These are phyloP conservation scores for Poeciliopsis turrubarensis DNA, from an alignment of 2,113 vertebrate species.

Conservation along the genomic window DNA sequence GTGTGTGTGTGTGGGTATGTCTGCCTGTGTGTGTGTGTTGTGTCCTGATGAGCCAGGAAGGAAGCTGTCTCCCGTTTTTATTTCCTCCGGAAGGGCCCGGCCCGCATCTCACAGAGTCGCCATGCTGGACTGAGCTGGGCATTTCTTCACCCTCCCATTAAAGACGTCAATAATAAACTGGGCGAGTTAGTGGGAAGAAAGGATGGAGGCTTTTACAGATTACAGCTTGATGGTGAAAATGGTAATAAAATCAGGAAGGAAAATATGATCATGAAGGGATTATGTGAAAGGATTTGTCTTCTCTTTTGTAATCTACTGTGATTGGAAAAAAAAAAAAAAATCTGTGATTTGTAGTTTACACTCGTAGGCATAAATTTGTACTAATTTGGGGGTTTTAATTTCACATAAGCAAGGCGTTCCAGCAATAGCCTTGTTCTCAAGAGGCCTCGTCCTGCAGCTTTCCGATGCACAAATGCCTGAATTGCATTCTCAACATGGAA, in stretches of 20 bases:
- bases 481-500: background rate
- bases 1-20: too few species aligned
- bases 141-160: constrained; percentile 79
- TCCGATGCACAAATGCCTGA: background rate
- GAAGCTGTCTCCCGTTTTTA: constrained; percentile 92
- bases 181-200: constrained; percentile 21
- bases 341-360: background rate
- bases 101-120: constrained; percentile 79
- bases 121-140: constrained; percentile 53
- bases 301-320: background rate
- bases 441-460: background rate
- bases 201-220: constrained; percentile 15
- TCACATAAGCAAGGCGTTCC: too few species aligned
- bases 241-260: constrained; percentile 40
- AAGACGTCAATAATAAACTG: constrained; percentile 36
- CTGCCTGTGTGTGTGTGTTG: constrained; percentile 29
- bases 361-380: too few species aligned
- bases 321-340: background rate
- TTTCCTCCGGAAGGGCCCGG: constrained; percentile 85
- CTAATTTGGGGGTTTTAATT: too few species aligned
- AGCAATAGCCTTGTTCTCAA: too few species aligned
- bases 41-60: constrained; percentile 87
- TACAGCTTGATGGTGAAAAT: constrained; percentile 8
- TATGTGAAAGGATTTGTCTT: background rate
- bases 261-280: background rate